A percentile compares a stretch with the other conserved stretches of the same genome.
Evolutionary conservation across 35 echinoderm and acorn worm species (phyloP).

Genomic region (Ophioderma brevispina): DNA sequence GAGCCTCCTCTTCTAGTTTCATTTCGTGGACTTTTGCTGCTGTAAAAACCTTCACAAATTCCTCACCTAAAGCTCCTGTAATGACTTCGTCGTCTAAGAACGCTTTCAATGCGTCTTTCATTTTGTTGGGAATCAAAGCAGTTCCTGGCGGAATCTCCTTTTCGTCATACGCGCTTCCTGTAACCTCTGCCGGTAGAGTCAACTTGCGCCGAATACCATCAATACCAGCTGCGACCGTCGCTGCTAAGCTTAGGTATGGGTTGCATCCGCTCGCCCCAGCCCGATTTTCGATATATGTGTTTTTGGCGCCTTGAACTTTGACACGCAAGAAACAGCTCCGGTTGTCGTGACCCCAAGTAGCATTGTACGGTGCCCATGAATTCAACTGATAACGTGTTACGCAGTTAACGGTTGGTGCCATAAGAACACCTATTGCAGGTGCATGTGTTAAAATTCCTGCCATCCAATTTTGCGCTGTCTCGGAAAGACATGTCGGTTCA

Average conservation of each 20-base stretch:
- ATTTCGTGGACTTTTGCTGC: neutral
- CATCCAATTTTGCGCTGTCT: conserved; percentile 66
- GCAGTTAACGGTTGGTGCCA: conserved; percentile 71
- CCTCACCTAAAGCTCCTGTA: neutral
- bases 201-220: conserved; percentile 63
- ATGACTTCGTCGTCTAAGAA: neutral
- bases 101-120: neutral
- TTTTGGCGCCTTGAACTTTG: conserved; percentile 42
- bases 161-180: conserved; percentile 46
- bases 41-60: neutral
- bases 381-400: conserved; percentile 14
- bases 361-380: conserved; percentile 50
- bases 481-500: conserved; percentile 23
- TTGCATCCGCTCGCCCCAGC: conserved; percentile 77
- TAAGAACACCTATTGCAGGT: conserved; percentile 50
- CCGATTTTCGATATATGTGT: conserved; percentile 80
- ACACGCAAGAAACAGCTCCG: conserved; percentile 61
- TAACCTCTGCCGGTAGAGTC: conserved; percentile 41
- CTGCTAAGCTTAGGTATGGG: conserved; percentile 82
- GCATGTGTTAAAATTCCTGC: conserved; percentile 74
- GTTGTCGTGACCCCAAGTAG: conserved; percentile 77
- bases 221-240: conserved; percentile 74
- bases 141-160: conserved; percentile 29
- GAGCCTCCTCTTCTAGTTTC: neutral
- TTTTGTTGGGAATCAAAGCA: neutral